Base-by-base conservation (phyloP, 2,888 invertebrate species). In the Callyntrura guangdongensis region DNA sequence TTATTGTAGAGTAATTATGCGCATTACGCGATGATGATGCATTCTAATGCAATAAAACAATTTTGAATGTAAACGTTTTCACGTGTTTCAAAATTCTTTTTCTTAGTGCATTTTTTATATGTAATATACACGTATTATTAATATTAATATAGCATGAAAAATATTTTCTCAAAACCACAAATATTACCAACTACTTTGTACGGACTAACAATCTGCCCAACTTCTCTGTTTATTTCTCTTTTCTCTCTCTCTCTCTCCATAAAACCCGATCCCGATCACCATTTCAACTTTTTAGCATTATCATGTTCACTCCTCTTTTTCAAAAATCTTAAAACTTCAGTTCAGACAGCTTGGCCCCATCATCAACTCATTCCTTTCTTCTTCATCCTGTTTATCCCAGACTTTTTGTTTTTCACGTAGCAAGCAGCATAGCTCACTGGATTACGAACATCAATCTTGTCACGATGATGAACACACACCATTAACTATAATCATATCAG, bases 281-380 rank as follows among this genome's bases (percentile, higher is more conserved):
- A 49, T 77, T 64, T 64, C 77, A 17, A 49, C 49, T 22, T 77
- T 49, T 77, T 77, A 69, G 69, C 69, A 49, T 47, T 20, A 77
- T 49, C 77, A 77, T 77, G 17, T n/a, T 45, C n/a, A 45, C n/a
- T 22, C 64, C 64, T 11, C 17, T 53, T 14, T 53, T 61, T 20
- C 6, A 69, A 69, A 69, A 69, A 69, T 69, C 64, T 84, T 20
- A 86, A 49, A 69, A 69, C 45, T 56, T 72, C 22, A 36, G 86
- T 53, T 83, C 83, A 83, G 89, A 81, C 82, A 82, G 88, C 86
- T 86, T 86, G 86, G 86, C 86, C 86, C 86, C 86, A 85, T 85
- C 85, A 79, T 82, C 79, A 56, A 56, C 79, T 79, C 56, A 27
- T 69, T 82, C 56, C 12, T 25, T 12, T 79, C 79, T 25, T 72